Percentiles rank a stretch among this genome's conserved stretches.
Evolutionary conservation across 2,113 vertebrate genomes (phyloP).

Genomic region (Engystomops pustulosus): DNA sequence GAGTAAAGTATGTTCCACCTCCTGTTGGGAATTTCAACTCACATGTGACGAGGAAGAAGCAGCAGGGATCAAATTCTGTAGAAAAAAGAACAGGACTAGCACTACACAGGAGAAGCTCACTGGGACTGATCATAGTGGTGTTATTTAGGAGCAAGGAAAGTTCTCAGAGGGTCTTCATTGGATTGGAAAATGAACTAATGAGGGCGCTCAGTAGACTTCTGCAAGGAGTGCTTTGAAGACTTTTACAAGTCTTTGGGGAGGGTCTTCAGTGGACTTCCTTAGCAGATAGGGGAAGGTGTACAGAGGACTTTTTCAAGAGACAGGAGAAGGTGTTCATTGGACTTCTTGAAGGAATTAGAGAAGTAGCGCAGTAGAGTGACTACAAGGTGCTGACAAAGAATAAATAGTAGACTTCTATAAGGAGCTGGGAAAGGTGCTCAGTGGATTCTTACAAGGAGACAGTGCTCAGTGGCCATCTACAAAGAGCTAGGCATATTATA

Average conservation of each 20-base stretch:
- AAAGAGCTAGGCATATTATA: neutral
- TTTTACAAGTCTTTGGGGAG: neutral
- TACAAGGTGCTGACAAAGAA: neutral
- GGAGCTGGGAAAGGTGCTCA: neutral
- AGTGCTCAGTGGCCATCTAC: neutral
- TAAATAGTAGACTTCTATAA: neutral
- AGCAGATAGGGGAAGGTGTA: neutral
- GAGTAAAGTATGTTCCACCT: conserved; percentile 33
- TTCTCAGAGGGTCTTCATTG: neutral
- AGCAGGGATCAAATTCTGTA: neutral
- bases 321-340: neutral
- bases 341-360: neutral
- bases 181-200: neutral
- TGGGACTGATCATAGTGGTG: neutral
- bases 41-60: neutral
- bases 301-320: neutral
- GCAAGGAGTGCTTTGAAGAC: neutral
- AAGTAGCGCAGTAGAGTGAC: neutral
- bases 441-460: neutral
- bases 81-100: neutral
- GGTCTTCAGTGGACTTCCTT: neutral
- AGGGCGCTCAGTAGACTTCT: neutral
- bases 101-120: neutral
- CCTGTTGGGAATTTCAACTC: conserved; percentile 44
- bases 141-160: neutral